Conservation (phyloP, 2,113 vertebrate genomes). For the Ia io region DNA sequence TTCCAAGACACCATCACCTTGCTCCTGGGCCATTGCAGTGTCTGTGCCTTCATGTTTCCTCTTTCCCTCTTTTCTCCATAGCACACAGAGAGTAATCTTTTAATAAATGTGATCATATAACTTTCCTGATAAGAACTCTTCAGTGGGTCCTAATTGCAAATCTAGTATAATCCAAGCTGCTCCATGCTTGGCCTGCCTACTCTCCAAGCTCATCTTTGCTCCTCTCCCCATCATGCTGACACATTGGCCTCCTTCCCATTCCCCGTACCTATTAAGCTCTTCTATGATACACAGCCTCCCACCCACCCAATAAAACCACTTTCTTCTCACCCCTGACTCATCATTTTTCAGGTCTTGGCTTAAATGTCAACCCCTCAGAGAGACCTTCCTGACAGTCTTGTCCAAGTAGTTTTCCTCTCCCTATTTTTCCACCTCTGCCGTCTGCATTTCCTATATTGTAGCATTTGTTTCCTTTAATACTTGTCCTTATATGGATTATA, state of each 20-base stretch:
- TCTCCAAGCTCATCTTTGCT: not conserved
- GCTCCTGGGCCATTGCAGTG: not conserved
- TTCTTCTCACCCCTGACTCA: not conserved
- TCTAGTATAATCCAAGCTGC: not conserved
- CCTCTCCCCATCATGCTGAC: not conserved
- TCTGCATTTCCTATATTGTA: not conserved
- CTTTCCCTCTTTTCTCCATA: not conserved
- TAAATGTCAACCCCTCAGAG: not conserved
- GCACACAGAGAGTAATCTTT: not conserved
- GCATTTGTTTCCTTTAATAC: not conserved
- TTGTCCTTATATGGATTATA: not conserved
- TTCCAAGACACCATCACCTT: not conserved
- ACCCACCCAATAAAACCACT: not conserved
- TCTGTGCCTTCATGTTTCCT: not conserved
- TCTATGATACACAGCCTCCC: not conserved
- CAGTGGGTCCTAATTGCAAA: not conserved
- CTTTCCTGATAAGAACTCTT: not conserved
- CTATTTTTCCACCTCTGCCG: not conserved
- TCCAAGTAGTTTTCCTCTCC: not conserved
- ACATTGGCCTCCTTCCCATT: not conserved
- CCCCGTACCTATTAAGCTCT: not conserved
- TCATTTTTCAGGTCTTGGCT: slow-evolving; percentile 7
- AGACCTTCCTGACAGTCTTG: not conserved
- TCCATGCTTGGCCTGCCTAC: not conserved
- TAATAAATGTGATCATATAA: not conserved